These are phyloP conservation scores for Unio pictorum DNA, from an alignment of 2,888 invertebrate species.

Conservation along the genomic window DNA sequence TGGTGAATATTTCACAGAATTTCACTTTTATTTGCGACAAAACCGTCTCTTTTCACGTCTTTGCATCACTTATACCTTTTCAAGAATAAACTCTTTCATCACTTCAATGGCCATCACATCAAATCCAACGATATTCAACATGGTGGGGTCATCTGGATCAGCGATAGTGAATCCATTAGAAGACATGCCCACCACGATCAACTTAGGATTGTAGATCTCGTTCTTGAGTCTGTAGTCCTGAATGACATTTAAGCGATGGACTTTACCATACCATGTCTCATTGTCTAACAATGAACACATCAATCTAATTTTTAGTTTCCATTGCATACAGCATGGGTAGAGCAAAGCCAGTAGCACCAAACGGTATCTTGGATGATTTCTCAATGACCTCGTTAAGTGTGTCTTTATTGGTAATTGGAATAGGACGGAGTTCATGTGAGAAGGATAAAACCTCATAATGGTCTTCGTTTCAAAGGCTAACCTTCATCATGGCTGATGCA, in stretches of 20 bases:
- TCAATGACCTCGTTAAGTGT: constrained; percentile 36
- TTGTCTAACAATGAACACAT: constrained; percentile 83
- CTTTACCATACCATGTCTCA: constrained; percentile 64
- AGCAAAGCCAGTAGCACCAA: too few species aligned
- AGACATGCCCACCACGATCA: constrained; percentile 64
- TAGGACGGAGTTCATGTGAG: constrained; percentile 31
- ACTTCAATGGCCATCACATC: constrained; percentile 69
- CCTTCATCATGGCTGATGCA: constrained; percentile 74
- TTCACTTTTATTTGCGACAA: too few species aligned
- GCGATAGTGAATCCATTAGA: constrained; percentile 70
- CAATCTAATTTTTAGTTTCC: constrained; percentile 76
- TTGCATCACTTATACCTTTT: constrained; percentile 10
- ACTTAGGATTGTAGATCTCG: constrained; percentile 56
- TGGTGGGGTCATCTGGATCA: constrained; percentile 69
- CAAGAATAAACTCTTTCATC: constrained; percentile 59
- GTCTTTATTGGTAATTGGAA: constrained; percentile 35
- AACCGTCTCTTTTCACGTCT: too few species aligned
- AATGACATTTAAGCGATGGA: constrained; percentile 75
- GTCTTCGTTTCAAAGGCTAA: constrained; percentile 63
- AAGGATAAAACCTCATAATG: constrained; percentile 52
- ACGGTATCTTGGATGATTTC: constrained; percentile 27
- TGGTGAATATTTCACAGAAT: too few species aligned
- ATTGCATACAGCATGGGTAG: constrained; percentile 77
- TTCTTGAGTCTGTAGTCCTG: constrained; percentile 76
- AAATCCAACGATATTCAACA: constrained; percentile 71